Conservation (phyloP, 2,113 vertebrate genomes). For the Oceanodroma tethys region DNA sequence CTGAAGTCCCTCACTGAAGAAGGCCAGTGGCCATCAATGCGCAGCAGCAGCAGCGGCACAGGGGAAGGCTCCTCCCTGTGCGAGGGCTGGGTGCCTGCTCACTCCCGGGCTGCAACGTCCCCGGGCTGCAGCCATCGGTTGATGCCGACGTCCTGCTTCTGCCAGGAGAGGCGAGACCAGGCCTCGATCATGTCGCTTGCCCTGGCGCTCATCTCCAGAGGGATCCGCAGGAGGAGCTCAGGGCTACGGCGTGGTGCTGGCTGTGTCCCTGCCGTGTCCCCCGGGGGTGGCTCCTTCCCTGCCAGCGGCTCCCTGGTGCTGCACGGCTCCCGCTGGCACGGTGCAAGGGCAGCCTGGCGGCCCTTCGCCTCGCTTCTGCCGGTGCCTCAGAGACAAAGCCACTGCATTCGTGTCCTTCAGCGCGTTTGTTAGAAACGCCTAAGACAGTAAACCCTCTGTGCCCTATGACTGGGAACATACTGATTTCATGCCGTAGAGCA, state of each 20-base stretch:
- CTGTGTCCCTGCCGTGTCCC: background rate
- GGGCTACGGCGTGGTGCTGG: background rate
- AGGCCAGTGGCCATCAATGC: accelerated
- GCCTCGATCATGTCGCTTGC: accelerated
- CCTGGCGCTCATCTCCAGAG: background rate
- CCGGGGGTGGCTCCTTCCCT: background rate
- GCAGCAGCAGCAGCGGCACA: background rate
- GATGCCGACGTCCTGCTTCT: background rate
- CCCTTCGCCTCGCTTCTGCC: background rate
- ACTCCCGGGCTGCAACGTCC: accelerated
- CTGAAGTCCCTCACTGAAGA: background rate
- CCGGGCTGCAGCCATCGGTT: accelerated
- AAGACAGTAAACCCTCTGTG: background rate
- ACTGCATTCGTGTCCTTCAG: background rate
- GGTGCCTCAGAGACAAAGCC: background rate
- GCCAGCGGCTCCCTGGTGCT: background rate
- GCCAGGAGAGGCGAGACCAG: background rate
- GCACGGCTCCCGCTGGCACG: accelerated
- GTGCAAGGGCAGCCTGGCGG: background rate
- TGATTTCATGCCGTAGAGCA: background rate
- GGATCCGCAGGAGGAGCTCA: accelerated
- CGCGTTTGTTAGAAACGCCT: background rate
- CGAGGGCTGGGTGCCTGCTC: accelerated
- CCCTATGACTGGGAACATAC: background rate
- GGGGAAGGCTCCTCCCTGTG: accelerated